Evolutionary conservation across 2,797 vertebrate genomes (phyloP), one percentile per base, ranked within the genome.

Genomic region (Lates japonicus): DNA sequence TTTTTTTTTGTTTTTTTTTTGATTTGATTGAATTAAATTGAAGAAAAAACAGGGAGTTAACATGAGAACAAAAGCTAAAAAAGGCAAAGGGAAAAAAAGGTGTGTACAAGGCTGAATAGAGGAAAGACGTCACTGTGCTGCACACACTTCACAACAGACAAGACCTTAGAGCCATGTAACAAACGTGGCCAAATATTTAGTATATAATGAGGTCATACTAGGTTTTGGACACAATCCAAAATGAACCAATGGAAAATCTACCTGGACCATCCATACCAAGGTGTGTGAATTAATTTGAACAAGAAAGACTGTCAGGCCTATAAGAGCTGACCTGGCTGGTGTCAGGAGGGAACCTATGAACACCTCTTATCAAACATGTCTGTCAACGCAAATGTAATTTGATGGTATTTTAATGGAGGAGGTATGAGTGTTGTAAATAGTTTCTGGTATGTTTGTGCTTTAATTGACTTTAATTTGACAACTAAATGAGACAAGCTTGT

Each of bases 401-500:
- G n/a, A 25, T 29, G 52, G 11, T 54, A 29, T 20, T 29, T 29
- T 29, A 29, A 29, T 29, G 25, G 25, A 29, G 25, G 25, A 54
- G 25, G 1, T 37, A 20, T 14, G 9, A 52, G 16, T 4, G 16
- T 31, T 37, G 3, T 25, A 13, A 22, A 76, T 42, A 29, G 37
- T 44, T 44, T 48, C 14, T 33, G 16, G 3, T 35, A 16, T 14
- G 3, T 22, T 16, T 62, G 7, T 19, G 22, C 25, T 61, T 33
- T 29, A 14, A 35, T 17, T 9, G 16, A 48, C 70, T 49, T 51
- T 35, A 20, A 41, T 51, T 8, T 13, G 11, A 9, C 2, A 29
- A 29, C 2, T 29, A 29, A 31, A 35, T 29, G 41, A 41, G 59
- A 76, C 13, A 66, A 74, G 57, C 78, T 75, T 63, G 49, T 55